These are phyloP conservation scores for Trichopria drosophilae DNA, from an alignment of 2,888 invertebrate species.

Conservation along the genomic window DNA sequence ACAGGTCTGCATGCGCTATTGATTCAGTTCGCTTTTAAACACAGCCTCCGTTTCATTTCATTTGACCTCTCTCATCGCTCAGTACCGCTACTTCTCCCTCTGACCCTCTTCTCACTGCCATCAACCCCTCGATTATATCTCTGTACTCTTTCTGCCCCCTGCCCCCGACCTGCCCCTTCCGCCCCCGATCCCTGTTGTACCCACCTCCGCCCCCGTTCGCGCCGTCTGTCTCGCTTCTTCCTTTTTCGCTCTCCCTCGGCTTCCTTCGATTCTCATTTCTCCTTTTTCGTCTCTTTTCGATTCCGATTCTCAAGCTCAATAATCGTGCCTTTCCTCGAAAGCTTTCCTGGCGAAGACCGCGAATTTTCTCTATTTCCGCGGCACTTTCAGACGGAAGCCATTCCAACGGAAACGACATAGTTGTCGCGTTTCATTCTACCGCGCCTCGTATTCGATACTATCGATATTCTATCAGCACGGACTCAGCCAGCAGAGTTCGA, in stretches of 20 bases:
- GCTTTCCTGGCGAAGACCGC: constrained; percentile 21
- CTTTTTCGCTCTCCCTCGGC: background rate
- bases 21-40: constrained; percentile 53
- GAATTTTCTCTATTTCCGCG: constrained; percentile 22
- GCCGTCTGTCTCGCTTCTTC: background rate
- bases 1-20: constrained; percentile 48
- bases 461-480: no score
- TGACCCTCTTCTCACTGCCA: background rate
- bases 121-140: no score
- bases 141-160: background rate
- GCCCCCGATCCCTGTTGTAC: background rate
- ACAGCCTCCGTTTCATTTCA: constrained; percentile 54
- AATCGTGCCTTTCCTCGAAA: background rate
- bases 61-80: constrained; percentile 43
- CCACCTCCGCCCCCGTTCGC: background rate
- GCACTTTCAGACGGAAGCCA: constrained; percentile 8
- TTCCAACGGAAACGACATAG: no score
- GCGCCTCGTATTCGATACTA: no score
- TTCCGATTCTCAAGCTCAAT: background rate
- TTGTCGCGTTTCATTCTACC: no score
- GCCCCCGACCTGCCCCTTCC: no score
- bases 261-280: background rate
- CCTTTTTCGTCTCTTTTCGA: constrained; percentile 7
- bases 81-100: constrained; percentile 21
- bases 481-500: no score